Evolutionary conservation across 2,888 invertebrate species (phyloP).

Genomic region (Drosophila yooni): DNA sequence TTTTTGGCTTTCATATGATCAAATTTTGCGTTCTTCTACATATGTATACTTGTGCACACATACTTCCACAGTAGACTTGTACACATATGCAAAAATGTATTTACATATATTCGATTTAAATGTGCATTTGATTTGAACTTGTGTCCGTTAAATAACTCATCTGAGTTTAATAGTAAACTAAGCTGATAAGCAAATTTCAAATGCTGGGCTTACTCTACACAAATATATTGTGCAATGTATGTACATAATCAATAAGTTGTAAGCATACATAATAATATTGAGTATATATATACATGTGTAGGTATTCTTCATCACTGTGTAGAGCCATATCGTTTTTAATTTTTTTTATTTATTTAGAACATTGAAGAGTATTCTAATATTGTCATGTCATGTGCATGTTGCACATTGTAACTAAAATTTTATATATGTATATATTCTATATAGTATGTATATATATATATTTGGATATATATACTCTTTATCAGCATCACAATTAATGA

Average conservation of each 20-base stretch:
- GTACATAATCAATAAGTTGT: background rate
- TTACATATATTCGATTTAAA: background rate
- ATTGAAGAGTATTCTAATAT: background rate
- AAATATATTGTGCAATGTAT: background rate
- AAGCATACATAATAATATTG: background rate
- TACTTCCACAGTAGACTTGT: background rate
- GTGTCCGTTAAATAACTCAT: background rate
- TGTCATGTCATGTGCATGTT: background rate
- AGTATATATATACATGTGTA: background rate
- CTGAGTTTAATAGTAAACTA: background rate
- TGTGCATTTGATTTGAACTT: conserved; percentile 1
- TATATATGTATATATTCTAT: no score
- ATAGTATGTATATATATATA: background rate
- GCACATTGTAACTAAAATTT: background rate
- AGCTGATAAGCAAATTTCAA: conserved; percentile 8
- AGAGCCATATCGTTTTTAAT: background rate
- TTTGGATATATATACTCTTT: background rate
- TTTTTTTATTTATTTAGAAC: background rate
- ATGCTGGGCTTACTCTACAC: background rate
- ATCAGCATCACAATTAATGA: background rate
- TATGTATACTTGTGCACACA: background rate
- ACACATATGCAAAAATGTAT: background rate
- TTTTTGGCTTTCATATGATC: conserved; percentile 5
- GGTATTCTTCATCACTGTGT: background rate
- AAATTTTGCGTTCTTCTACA: background rate